Base-by-base conservation (phyloP, 2,797 vertebrate genomes). In the Percopsis omiscomaycus region DNA sequence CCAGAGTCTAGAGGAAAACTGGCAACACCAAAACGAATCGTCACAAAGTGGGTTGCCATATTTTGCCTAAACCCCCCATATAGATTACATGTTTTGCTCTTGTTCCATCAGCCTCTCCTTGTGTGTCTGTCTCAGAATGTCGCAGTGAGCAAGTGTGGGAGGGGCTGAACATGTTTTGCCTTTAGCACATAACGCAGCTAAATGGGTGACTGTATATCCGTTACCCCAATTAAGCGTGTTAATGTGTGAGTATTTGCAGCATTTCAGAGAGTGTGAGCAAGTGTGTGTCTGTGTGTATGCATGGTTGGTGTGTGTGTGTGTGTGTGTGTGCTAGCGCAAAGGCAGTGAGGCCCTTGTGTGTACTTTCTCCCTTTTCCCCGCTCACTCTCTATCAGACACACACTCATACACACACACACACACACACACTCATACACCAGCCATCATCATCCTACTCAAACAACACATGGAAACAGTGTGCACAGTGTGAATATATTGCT, bases 151-250 rank as follows among this genome's bases (percentile, higher is more conserved):
- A 72, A 75, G 85, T 82, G 84, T 83, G 86, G 80, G 84, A 81
- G 74, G 83, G 81, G 66, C 68, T 77, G 81, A 70, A 73, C 79
- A 71, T 71, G 37, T 83, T 81, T 76, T 75, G 82, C 73, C 73
- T 81, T 85, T 77, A 87, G 84, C 76, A 84, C 82, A 73, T 71
- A 78, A 80, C 68, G 73, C 81, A 66, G 76, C 73, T 82, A 83
- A 87, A 86, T 85, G 81, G 73, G 77, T 86, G 81, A 83, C 80
- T 91, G 82, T 85, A 82, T 86, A 80, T 86, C 77, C 59, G 68
- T 76, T 86, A 58, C 73, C 71, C 78, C 82, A 84, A 86, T 90
- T 89, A 88, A 83, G 76, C 74, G 86, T 90, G 88, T 78, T 89
- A 89, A 83, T 88, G 79, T 82, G 84, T 61, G 69, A 87, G 68